Conservation (phyloP, 2,888 invertebrate species). For the Lingula anatina region DNA sequence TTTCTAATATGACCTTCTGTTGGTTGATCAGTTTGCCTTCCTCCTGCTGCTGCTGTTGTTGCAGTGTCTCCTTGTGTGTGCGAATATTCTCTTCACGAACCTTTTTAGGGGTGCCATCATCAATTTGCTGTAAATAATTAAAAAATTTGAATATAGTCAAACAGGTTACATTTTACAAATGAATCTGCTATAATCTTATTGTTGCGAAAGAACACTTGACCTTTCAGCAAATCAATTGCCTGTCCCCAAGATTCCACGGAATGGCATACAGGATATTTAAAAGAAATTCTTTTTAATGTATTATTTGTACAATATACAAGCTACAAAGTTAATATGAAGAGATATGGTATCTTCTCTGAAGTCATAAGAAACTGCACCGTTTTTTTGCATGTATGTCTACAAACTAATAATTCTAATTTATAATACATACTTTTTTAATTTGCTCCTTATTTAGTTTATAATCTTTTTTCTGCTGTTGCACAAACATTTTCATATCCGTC, state of each 20-base stretch:
- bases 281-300: too few relatives aligned
- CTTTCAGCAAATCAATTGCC: neutral
- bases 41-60: slow-evolving; percentile 82
- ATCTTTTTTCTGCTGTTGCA: slow-evolving; percentile 89
- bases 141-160: neutral
- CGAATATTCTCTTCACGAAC: slow-evolving; percentile 40
- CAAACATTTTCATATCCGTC: slow-evolving; percentile 85
- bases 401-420: neutral
- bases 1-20: slow-evolving; percentile 86
- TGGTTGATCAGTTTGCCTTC: slow-evolving; percentile 80
- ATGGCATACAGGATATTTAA: too few relatives aligned
- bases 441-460: slow-evolving; percentile 91
- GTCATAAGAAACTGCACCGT: neutral
- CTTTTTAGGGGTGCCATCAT: slow-evolving; percentile 39
- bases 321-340: too few relatives aligned
- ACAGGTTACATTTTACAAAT: neutral
- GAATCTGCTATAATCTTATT: neutral
- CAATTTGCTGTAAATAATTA: slow-evolving; percentile 21
- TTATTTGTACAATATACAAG: too few relatives aligned
- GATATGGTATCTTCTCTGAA: neutral
- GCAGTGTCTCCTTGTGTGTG: slow-evolving; percentile 76
- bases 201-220: neutral
- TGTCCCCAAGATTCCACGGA: too few relatives aligned
- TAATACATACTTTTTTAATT: slow-evolving; percentile 66
- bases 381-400: neutral